Evolutionary conservation across 2,888 invertebrate species (phyloP).

Genomic region (Dolomedes plantarius): DNA sequence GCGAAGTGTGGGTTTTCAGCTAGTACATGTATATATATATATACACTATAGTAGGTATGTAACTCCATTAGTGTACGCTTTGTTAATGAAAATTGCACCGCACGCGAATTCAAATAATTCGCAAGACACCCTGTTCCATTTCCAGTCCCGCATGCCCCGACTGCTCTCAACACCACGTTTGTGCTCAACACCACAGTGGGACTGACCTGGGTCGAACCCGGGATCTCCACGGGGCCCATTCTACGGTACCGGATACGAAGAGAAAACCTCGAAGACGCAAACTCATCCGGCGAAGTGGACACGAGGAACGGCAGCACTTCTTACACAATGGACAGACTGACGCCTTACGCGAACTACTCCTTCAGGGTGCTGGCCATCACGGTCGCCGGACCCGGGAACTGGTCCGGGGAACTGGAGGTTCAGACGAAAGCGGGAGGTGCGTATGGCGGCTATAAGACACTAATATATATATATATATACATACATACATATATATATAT

Average conservation of each 20-base stretch:
- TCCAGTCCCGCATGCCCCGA: slow-evolving; percentile 35
- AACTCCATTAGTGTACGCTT: too few relatives aligned
- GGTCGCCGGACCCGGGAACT: slow-evolving; percentile 17
- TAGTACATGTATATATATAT: too few relatives aligned
- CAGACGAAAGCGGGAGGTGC: slow-evolving; percentile 42
- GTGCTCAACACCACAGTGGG: slow-evolving; percentile 11
- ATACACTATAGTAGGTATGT: too few relatives aligned
- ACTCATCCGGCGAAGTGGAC: not conserved
- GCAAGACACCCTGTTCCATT: not conserved
- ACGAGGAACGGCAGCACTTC: not conserved
- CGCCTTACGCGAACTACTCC: slow-evolving; percentile 18
- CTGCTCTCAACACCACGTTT: not conserved
- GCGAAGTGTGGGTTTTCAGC: too few relatives aligned
- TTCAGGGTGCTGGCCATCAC: slow-evolving; percentile 25
- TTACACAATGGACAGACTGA: not conserved
- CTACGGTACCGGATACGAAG: not conserved
- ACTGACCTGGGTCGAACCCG: slow-evolving; percentile 22
- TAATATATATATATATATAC: too few relatives aligned
- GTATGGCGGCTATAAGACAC: too few relatives aligned
- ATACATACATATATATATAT: too few relatives aligned
- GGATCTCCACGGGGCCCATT: slow-evolving; percentile 17
- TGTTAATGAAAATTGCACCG: too few relatives aligned
- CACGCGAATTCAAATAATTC: too few relatives aligned
- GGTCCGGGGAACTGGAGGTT: not conserved
- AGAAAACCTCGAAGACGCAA: too few relatives aligned